These are phyloP conservation scores for Ibycter americanus DNA, from an alignment of 2,797 vertebrate genomes.

Conservation along the genomic window DNA sequence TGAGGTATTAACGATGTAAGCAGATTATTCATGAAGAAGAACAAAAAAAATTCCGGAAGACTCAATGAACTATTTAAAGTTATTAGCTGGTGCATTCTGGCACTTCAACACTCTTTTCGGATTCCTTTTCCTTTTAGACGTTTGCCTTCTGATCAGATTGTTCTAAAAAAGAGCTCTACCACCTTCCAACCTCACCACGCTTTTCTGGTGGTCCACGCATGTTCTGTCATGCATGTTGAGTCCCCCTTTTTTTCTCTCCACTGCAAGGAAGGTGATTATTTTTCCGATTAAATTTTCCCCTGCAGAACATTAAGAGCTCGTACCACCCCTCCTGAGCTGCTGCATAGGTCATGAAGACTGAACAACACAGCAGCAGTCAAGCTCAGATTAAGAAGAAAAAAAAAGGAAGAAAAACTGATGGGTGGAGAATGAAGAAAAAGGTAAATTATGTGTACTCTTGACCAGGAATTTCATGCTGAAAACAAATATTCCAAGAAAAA, in stretches of 20 bases:
- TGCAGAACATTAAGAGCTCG: slow-evolving; percentile 46
- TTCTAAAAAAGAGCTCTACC: slow-evolving; percentile 49
- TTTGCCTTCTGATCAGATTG: slow-evolving; percentile 58
- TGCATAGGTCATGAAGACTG: background rate
- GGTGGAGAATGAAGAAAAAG: background rate
- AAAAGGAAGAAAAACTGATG: background rate
- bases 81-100: slow-evolving; percentile 78
- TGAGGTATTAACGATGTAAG: slow-evolving; percentile 93
- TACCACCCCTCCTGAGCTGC: slow-evolving; percentile 16
- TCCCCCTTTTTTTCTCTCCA: background rate
- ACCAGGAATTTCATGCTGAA: slow-evolving; percentile 25
- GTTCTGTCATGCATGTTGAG: slow-evolving; percentile 54
- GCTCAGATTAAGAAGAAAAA: background rate
- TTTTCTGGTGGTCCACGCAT: slow-evolving; percentile 76
- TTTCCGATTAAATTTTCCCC: slow-evolving; percentile 64
- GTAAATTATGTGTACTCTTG: background rate
- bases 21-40: slow-evolving; percentile 92
- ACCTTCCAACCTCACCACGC: slow-evolving; percentile 61
- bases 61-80: slow-evolving; percentile 85
- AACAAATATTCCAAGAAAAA: background rate
- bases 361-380: background rate
- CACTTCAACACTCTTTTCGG: slow-evolving; percentile 74
- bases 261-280: slow-evolving; percentile 62
- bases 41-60: slow-evolving; percentile 83
- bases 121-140: slow-evolving; percentile 74